Evolutionary conservation across 2,113 vertebrate genomes (phyloP).

Genomic region (Eulacestoma nigropectus): DNA sequence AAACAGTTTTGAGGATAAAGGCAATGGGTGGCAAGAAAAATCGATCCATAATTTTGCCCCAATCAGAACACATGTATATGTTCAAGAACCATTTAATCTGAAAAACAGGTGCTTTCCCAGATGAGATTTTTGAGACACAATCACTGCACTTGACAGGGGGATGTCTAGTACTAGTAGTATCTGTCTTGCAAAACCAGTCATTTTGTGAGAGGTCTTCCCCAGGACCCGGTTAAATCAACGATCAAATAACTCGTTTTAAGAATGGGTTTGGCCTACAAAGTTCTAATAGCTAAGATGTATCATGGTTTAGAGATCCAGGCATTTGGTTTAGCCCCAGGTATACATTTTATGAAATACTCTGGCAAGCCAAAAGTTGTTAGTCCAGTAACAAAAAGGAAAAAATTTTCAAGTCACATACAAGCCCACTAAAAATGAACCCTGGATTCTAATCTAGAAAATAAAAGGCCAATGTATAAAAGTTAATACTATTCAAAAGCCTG

Average conservation of each 20-base stretch:
- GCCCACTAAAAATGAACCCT: not conserved
- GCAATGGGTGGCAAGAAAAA: not conserved
- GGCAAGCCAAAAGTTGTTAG: not conserved
- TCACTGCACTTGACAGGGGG: not conserved
- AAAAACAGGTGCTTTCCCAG: not conserved
- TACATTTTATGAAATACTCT: not conserved
- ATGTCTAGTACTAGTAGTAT: not conserved
- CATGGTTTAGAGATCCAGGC: not conserved
- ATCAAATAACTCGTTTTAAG: not conserved
- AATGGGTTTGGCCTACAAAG: not conserved
- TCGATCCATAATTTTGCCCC: not conserved
- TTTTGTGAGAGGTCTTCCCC: not conserved
- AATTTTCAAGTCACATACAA: not conserved
- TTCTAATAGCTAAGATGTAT: not conserved
- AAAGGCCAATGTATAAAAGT: not conserved
- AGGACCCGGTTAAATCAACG: not conserved
- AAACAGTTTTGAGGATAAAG: not conserved
- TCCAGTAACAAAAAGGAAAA: not conserved
- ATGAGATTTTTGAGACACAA: not conserved
- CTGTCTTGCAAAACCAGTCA: not conserved
- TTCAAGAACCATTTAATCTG: not conserved
- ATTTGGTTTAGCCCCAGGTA: not conserved
- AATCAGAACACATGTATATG: not conserved
- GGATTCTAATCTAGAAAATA: not conserved
- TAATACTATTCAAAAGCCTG: not conserved